Evolutionary conservation across 2,113 vertebrate species (phyloP).

Genomic region (Steatornis caripensis): DNA sequence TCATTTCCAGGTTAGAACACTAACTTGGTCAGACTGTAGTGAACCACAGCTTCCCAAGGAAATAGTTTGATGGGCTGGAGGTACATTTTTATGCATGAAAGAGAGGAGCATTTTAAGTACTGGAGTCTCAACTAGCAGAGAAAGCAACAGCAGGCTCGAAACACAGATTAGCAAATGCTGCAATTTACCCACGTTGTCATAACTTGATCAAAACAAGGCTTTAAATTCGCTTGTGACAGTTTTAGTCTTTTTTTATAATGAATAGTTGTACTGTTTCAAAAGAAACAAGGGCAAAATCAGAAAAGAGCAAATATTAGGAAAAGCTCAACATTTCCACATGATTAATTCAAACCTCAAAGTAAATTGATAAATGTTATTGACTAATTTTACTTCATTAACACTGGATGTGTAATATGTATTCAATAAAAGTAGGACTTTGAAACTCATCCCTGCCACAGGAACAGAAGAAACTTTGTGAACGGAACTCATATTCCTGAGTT

Average conservation of each 20-base stretch:
- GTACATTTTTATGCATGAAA: neutral
- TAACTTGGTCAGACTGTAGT: neutral
- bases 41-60: slow-evolving; percentile 38
- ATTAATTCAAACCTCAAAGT: neutral
- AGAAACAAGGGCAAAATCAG: neutral
- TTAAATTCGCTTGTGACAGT: neutral
- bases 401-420: neutral
- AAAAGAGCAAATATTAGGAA: neutral
- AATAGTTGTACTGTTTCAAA: neutral
- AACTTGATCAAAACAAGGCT: neutral
- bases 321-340: neutral
- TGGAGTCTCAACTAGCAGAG: neutral
- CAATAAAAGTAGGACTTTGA: neutral
- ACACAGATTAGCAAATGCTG: neutral
- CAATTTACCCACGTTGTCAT: neutral
- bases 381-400: neutral
- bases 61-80: slow-evolving; percentile 1
- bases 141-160: neutral
- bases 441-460: neutral
- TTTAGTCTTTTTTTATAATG: neutral
- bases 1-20: slow-evolving; percentile 28
- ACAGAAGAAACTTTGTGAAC: neutral
- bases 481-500: neutral
- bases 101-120: neutral
- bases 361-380: neutral